Conservation (phyloP, 92 coral and sea anemone species). For the Parazoanthus atlanticus region DNA sequence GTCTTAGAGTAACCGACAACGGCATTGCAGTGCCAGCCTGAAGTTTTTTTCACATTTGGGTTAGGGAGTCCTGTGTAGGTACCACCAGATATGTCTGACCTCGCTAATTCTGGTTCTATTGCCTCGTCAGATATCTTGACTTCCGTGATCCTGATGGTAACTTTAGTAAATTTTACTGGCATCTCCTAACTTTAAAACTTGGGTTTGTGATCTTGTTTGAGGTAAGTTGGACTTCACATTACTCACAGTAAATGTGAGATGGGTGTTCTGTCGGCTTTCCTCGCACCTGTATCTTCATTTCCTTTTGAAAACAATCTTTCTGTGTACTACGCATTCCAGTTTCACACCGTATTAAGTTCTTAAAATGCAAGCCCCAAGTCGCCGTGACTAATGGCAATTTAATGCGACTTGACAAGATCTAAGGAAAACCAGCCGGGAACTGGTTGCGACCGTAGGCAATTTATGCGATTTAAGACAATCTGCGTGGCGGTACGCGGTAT, state of each 20-base stretch:
- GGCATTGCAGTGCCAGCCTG: too few relatives aligned
- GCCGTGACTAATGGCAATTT: not conserved
- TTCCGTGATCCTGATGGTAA: constrained; percentile 73
- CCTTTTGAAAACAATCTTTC: not conserved
- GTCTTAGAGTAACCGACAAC: too few relatives aligned
- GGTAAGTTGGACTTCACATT: constrained; percentile 53
- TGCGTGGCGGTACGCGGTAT: not conserved
- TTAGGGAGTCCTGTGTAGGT: too few relatives aligned
- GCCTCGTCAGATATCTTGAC: constrained; percentile 68
- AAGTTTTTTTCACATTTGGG: too few relatives aligned
- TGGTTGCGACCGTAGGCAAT: not conserved
- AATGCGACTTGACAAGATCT: not conserved
- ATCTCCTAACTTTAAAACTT: constrained; percentile 80
- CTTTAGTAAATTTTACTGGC: constrained; percentile 89
- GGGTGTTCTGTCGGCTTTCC: not conserved
- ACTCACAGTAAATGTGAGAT: not conserved
- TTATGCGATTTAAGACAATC: too few relatives aligned
- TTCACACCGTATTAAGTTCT: not conserved
- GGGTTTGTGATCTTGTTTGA: constrained; percentile 94
- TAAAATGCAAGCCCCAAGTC: not conserved
- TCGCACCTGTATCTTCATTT: not conserved
- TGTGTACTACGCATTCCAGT: not conserved
- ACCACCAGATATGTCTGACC: not conserved
- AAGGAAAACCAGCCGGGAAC: not conserved
- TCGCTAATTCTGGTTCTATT: constrained; percentile 8